A percentile compares a stretch with the other conserved stretches of the same genome.
Conservation (phyloP, 2,888 invertebrate species). For the Agrenia bidenticulata region DNA sequence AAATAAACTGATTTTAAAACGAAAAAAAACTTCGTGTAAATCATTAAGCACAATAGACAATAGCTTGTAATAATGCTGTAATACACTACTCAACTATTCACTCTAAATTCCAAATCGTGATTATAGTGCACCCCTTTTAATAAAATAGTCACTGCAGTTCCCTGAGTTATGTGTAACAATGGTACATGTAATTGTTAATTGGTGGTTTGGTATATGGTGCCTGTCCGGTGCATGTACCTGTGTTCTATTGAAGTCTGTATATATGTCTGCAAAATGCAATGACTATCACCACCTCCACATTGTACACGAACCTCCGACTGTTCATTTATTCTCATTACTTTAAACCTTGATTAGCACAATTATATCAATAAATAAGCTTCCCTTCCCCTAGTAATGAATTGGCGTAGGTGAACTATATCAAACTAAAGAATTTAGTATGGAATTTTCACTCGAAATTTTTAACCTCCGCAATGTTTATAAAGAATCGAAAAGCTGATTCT, state of each 20-base stretch:
- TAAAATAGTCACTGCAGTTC: not conserved
- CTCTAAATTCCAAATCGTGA: not conserved
- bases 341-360: not conserved
- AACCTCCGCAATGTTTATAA: not conserved
- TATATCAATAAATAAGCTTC: no score
- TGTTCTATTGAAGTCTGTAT: no score
- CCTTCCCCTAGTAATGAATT: no score
- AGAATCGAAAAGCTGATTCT: not conserved
- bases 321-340: slow-evolving; percentile 3
- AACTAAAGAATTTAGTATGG: no score
- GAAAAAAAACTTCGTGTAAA: no score
- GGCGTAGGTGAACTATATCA: no score
- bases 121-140: not conserved
- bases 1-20: not conserved
- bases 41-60: no score
- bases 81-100: no score
- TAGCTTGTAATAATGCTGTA: no score
- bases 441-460: not conserved
- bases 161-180: not conserved
- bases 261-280: not conserved
- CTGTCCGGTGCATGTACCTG: slow-evolving; percentile 6
- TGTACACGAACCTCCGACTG: not conserved
- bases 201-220: no score
- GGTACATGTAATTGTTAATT: not conserved
- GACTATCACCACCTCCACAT: not conserved